Evolutionary conservation across 1,140 invertebrate genomes (phyloP).

Genomic region (Acyrthosiphon pisum): DNA sequence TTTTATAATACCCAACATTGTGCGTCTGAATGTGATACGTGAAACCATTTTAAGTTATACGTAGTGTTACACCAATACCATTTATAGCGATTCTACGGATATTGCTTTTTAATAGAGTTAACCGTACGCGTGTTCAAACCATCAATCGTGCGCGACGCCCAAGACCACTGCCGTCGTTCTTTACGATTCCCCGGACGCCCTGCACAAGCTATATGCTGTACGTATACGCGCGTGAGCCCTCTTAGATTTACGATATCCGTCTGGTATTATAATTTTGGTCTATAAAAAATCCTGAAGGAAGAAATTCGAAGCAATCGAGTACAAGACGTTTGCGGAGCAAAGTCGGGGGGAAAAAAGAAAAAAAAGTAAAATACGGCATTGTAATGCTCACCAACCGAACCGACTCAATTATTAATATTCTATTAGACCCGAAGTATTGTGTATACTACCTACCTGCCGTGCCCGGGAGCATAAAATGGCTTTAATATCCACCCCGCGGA

Average conservation of each 20-base stretch:
- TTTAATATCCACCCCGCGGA: slow-evolving; percentile 51
- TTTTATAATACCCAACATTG: background rate
- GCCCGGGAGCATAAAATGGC: slow-evolving; percentile 46
- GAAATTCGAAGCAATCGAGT: slow-evolving; percentile 37
- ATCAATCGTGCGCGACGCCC: slow-evolving; percentile 42
- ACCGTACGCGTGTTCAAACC: slow-evolving; percentile 29
- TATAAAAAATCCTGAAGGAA: slow-evolving; percentile 49
- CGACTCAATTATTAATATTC: slow-evolving; percentile 57
- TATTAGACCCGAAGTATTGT: slow-evolving; percentile 55
- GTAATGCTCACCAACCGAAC: slow-evolving; percentile 56
- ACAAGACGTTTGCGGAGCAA: background rate
- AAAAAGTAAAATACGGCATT: slow-evolving; percentile 50
- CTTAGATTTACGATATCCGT: slow-evolving; percentile 53
- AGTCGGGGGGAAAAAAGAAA: background rate
- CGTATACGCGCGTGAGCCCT: background rate
- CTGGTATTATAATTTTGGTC: slow-evolving; percentile 55
- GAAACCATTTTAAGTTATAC: background rate
- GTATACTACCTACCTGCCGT: slow-evolving; percentile 27
- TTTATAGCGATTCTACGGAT: slow-evolving; percentile 30
- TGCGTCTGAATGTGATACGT: background rate
- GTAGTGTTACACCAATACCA: slow-evolving; percentile 18
- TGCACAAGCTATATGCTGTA: background rate
- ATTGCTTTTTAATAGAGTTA: slow-evolving; percentile 53
- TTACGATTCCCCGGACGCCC: slow-evolving; percentile 52
- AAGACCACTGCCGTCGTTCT: slow-evolving; percentile 32